phyloP scores from a whole-genome alignment of 2,888 invertebrate species.

The Cartodere bifasciata region DNA sequence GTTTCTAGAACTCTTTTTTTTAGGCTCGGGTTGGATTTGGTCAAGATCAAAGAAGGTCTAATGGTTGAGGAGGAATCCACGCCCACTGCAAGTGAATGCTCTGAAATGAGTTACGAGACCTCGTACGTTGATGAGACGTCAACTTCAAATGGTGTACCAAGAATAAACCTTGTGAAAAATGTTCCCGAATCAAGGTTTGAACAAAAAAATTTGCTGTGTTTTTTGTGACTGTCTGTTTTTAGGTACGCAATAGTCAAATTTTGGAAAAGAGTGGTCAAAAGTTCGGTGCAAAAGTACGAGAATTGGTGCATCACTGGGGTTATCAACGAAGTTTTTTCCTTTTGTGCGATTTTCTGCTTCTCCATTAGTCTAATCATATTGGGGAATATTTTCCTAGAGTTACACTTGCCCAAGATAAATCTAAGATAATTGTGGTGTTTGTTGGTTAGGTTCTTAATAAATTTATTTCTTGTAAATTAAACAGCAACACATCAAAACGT shows the following conservation, averaged over 20 bases:
- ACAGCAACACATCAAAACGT: neutral
- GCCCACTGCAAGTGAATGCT: too few species aligned
- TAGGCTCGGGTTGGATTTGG: slow-evolving; percentile 31
- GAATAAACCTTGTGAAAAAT: too few species aligned
- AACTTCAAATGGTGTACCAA: too few species aligned
- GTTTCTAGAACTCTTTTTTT: slow-evolving; percentile 16
- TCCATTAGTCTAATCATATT: slow-evolving; percentile 28
- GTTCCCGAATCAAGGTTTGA: too few species aligned
- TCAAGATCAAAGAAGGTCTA: slow-evolving; percentile 31
- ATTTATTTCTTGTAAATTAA: neutral
- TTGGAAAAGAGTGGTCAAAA: slow-evolving; percentile 14
- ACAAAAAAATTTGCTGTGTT: too few species aligned
- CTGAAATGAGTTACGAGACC: too few species aligned
- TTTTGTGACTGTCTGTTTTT: slow-evolving; percentile 1
- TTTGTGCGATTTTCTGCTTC: slow-evolving; percentile 30
- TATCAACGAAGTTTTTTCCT: slow-evolving; percentile 26
- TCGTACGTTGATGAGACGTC: too few species aligned
- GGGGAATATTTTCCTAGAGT: slow-evolving; percentile 29
- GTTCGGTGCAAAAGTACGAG: slow-evolving; percentile 18
- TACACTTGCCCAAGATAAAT: slow-evolving; percentile 25
- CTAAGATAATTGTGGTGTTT: slow-evolving; percentile 13
- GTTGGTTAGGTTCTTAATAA: slow-evolving; percentile 1
- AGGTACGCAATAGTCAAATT: neutral
- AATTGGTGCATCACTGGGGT: slow-evolving; percentile 24
- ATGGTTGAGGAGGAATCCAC: slow-evolving; percentile 16